Base-by-base conservation (phyloP, 2,888 invertebrate genomes). In the Agrotis clavis region DNA sequence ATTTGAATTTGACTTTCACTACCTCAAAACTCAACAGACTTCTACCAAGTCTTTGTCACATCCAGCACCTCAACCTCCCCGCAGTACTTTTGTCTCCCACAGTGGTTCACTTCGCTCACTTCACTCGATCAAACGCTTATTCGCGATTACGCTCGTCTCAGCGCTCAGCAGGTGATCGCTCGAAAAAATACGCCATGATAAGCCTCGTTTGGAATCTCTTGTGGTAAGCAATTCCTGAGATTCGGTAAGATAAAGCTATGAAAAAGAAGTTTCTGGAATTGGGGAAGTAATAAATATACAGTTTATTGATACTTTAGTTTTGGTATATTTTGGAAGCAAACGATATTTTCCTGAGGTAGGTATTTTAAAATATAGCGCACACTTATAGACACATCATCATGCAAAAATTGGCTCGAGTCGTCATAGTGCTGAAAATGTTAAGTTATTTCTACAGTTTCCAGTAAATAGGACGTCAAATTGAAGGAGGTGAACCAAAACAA, bases 41-140 rank as follows among this genome's bases (percentile, higher is more conserved):
- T n/a, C 14, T 2, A 62, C n/a, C 14, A 7, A 11, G 1, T 13
- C 19, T 11, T 1, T 59, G 48, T 18, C 67, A 5, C 47, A 71
- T 85, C 84, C 21, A 82, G 83, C 18, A 19, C 1, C 6, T 54
- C 62, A 79, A 81, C 18, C 61, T 87, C 82, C 30, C 4, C 30
- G 66, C 2, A 70, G 73, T 77, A 79, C 89, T 89, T 90, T 90
- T 91, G 91, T 91, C 88, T 90, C 88, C 82, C 84, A 83, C 81
- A 82, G 82, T 81, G 85, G 86, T 71, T 83, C 79, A 79, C 83
- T 79, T 62, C 81, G 85, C 86, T 89, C 85, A 86, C 85, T 88
- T 83, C 86, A 89, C 89, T 90, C 89, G 93, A 93, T 93, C 91
- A 90, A 82, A 83, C 89, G 90, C 88, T 91, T 86, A 90, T 91